A percentile compares a stretch with the other conserved stretches of the same genome.
Conservation (phyloP, 1,140 invertebrate species). For the Zaprionus vittiger region DNA sequence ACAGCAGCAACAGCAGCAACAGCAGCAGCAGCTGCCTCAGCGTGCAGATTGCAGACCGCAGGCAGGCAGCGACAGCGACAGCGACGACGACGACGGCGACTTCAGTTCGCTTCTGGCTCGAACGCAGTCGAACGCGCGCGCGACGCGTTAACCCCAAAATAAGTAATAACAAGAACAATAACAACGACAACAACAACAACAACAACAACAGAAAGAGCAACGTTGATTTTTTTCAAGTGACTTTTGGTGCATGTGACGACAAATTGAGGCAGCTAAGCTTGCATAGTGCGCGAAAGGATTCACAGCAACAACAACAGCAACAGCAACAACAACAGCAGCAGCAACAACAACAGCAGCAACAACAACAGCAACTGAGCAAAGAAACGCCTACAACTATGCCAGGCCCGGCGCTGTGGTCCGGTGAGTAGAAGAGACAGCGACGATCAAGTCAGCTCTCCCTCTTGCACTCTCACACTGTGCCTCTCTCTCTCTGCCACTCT, state of each 20-base stretch:
- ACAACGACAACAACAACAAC: not conserved
- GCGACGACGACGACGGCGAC: slow-evolving; percentile 24
- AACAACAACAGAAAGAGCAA: not conserved
- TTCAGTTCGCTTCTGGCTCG: slow-evolving; percentile 46
- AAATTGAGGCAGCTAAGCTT: slow-evolving; percentile 3
- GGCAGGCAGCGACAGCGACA: slow-evolving; percentile 9
- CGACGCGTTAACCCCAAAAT: slow-evolving; percentile 27
- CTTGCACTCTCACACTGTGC: slow-evolving; percentile 18
- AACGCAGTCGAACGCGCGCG: slow-evolving; percentile 47
- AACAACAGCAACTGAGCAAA: slow-evolving; percentile 55
- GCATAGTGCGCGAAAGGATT: slow-evolving; percentile 16
- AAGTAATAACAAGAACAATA: not conserved
- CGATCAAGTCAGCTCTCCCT: slow-evolving; percentile 5
- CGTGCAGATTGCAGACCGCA: not conserved
- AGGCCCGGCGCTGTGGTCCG: slow-evolving; percentile 84
- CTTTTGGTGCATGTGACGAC: slow-evolving; percentile 17
- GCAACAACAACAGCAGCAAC: slow-evolving; percentile 36
- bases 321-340: slow-evolving; percentile 35
- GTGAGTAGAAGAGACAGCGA: slow-evolving; percentile 62
- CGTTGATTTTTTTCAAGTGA: slow-evolving; percentile 36
- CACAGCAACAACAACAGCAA: not conserved
- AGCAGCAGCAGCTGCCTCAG: slow-evolving; percentile 24
- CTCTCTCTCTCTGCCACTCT: slow-evolving; percentile 6
- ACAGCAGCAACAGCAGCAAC: slow-evolving; percentile 4
- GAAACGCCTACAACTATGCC: slow-evolving; percentile 74